These are phyloP conservation scores for Notiomystis cincta DNA, from an alignment of 2,113 vertebrate species.

Conservation along the genomic window DNA sequence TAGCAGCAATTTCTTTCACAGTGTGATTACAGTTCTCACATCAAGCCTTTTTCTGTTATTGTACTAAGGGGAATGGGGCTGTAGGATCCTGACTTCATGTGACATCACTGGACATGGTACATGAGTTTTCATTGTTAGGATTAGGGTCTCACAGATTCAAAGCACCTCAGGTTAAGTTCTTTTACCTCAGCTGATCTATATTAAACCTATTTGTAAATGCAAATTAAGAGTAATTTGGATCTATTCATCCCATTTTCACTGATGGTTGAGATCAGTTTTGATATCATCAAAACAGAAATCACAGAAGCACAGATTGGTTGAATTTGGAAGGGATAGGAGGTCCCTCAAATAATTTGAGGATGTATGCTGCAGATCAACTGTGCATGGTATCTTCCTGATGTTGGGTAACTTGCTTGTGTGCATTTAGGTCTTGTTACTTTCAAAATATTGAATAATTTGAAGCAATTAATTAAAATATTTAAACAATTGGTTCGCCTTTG, in stretches of 20 bases:
- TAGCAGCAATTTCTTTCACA: conserved; percentile 28
- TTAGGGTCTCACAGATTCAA: not conserved
- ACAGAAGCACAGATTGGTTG: not conserved
- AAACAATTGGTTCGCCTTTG: not conserved
- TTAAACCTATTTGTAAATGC: not conserved
- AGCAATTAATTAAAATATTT: not conserved
- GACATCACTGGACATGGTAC: not conserved
- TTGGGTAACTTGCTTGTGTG: not conserved
- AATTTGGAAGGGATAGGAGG: not conserved
- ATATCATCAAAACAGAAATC: not conserved
- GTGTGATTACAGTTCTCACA: not conserved
- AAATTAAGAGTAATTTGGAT: not conserved
- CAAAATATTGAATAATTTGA: not conserved
- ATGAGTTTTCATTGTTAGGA: not conserved
- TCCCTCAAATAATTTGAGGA: not conserved
- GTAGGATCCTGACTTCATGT: not conserved
- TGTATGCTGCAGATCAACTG: not conserved
- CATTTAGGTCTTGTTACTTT: not conserved
- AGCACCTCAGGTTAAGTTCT: not conserved
- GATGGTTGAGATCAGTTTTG: not conserved
- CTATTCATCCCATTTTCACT: not conserved
- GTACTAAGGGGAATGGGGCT: not conserved
- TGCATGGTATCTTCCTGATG: not conserved
- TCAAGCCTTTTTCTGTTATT: not conserved
- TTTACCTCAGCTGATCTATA: not conserved